Conservation (phyloP, 2,113 vertebrate species). For the Microcebus lehilahytsara region DNA sequence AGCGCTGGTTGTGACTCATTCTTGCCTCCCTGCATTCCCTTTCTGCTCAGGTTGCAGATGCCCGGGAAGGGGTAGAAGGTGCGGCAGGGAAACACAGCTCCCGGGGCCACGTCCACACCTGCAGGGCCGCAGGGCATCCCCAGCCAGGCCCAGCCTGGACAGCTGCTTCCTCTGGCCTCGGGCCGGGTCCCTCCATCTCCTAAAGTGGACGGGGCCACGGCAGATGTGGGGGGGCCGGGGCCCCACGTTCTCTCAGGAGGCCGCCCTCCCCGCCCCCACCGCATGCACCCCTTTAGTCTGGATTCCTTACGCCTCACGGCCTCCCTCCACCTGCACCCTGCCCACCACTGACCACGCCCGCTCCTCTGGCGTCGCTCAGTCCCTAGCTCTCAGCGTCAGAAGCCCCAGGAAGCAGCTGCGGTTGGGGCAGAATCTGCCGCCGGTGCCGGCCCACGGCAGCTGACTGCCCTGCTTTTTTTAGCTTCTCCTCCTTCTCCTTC, state of each 20-base stretch:
- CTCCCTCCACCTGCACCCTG: neutral
- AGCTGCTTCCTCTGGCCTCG: neutral
- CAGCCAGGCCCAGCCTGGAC: neutral
- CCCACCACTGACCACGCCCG: neutral
- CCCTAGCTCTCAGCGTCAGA: neutral
- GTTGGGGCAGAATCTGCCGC: neutral
- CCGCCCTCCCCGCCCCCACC: neutral
- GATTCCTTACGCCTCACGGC: accelerated
- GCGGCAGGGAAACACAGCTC: neutral
- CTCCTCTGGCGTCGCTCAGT: neutral
- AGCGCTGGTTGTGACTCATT: neutral
- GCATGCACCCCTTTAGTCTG: too few relatives aligned
- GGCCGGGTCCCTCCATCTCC: too few relatives aligned
- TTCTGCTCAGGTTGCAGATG: neutral
- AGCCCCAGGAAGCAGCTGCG: neutral
- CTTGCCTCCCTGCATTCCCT: neutral
- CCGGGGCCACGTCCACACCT: neutral
- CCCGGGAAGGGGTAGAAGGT: neutral
- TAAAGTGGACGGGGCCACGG: neutral
- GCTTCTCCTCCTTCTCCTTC: neutral
- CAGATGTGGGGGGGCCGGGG: neutral
- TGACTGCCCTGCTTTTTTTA: neutral
- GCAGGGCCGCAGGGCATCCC: neutral
- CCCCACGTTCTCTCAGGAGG: neutral
- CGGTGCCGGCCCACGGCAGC: neutral